Evolutionary conservation across 2,888 invertebrate species (phyloP).

Genomic region (Microctonus hyperodae): DNA sequence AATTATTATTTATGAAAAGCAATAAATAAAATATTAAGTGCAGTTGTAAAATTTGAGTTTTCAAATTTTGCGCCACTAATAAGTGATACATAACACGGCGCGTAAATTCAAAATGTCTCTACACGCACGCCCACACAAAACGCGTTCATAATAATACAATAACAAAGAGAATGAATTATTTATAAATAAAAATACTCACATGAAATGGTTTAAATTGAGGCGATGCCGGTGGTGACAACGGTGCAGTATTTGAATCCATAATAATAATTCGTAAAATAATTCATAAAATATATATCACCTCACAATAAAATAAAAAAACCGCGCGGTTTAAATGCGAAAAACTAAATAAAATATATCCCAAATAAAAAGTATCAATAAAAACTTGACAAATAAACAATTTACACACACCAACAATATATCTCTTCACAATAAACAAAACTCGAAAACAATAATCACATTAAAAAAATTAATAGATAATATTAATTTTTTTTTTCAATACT

Average conservation of each 20-base stretch:
- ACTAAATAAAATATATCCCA: conserved; percentile 5
- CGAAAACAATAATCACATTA: not conserved
- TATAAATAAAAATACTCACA: conserved; percentile 44
- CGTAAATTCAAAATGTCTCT: no score
- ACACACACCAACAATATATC: not conserved
- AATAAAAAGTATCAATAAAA: not conserved
- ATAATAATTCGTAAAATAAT: conserved; percentile 32
- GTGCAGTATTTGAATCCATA: conserved; percentile 50
- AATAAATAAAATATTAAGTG: no score
- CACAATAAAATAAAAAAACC: not conserved
- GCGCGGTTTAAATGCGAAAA: no score
- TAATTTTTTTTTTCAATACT: not conserved
- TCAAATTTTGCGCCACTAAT: no score
- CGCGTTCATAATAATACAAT: conserved; percentile 5
- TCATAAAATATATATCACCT: not conserved
- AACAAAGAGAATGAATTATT: no score
- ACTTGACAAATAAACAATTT: not conserved
- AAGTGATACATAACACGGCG: no score
- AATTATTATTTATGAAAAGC: no score
- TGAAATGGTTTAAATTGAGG: conserved; percentile 54
- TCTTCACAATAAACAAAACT: not conserved
- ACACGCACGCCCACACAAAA: no score
- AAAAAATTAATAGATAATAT: not conserved
- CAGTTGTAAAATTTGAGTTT: no score
- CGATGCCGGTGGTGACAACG: conserved; percentile 60